phyloP scores from a whole-genome alignment of 2,888 invertebrate genomes.

The Chloroclystis v-ata region DNA sequence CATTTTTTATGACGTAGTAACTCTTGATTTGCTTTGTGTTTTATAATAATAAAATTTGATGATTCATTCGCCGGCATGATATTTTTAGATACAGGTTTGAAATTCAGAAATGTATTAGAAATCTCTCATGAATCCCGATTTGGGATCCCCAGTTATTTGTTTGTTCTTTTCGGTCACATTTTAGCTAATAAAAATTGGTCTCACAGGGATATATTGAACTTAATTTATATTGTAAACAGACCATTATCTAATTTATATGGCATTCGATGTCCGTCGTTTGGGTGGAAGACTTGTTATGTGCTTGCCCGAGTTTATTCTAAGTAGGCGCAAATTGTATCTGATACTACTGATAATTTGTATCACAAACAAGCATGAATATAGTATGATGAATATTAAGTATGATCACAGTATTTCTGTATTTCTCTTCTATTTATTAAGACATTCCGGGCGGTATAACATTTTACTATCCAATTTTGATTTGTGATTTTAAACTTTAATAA shows the following conservation, averaged over 20 bases:
- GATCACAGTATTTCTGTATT: constrained; percentile 12
- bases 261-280: constrained; percentile 14
- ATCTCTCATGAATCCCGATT: background rate
- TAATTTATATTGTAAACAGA: constrained; percentile 12
- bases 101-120: background rate
- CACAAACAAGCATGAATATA: background rate
- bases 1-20: too few relatives aligned
- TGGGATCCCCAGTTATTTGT: background rate
- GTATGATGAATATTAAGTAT: too few relatives aligned
- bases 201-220: constrained; percentile 25
- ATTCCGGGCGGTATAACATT: constrained; percentile 24
- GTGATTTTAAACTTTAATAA: constrained; percentile 47
- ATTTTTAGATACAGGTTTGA: too few relatives aligned
- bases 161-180: constrained; percentile 10
- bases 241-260: constrained; percentile 3
- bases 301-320: too few relatives aligned
- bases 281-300: constrained; percentile 9
- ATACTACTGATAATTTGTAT: too few relatives aligned
- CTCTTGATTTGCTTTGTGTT: too few relatives aligned
- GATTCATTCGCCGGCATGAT: too few relatives aligned
- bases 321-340: too few relatives aligned
- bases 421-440: constrained; percentile 2
- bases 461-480: constrained; percentile 26
- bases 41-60: too few relatives aligned
- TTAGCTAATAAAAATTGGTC: constrained; percentile 5